A percentile compares a stretch with the other conserved stretches of the same genome.
These are phyloP conservation scores for Anagrus nilaparvatae DNA, from an alignment of 1,140 invertebrate genomes.

Conservation along the genomic window DNA sequence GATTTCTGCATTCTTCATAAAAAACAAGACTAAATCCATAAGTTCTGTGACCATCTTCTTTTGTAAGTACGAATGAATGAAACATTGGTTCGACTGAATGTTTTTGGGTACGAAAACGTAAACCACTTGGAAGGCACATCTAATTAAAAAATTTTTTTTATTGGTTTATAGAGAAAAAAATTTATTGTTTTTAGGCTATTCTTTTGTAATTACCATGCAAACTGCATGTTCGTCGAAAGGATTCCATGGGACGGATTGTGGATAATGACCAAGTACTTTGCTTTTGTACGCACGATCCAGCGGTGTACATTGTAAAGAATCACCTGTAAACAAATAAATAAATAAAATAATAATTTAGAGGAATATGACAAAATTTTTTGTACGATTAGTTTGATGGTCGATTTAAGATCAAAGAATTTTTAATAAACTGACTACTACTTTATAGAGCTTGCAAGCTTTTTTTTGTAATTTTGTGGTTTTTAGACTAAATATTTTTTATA, in stretches of 20 bases:
- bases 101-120: slow-evolving; percentile 90
- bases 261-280: slow-evolving; percentile 89
- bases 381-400: too few species aligned
- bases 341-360: too few species aligned
- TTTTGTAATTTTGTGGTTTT: too few species aligned
- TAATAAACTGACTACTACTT: too few species aligned
- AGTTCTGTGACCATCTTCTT: slow-evolving; percentile 86
- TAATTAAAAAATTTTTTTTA: too few species aligned
- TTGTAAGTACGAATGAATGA: slow-evolving; percentile 94
- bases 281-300: slow-evolving; percentile 89
- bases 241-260: slow-evolving; percentile 82
- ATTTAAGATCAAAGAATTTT: too few species aligned
- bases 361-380: too few species aligned
- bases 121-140: slow-evolving; percentile 87
- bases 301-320: slow-evolving; percentile 77
- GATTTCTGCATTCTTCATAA: slow-evolving; percentile 88
- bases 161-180: too few species aligned
- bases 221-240: slow-evolving; percentile 91
- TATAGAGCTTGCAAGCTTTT: too few species aligned
- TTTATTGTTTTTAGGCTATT: too few species aligned
- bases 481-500: too few species aligned
- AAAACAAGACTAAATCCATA: slow-evolving; percentile 93
- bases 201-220: slow-evolving; percentile 72
- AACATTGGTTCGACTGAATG: slow-evolving; percentile 80
- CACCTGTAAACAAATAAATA: slow-evolving; percentile 65